A percentile compares a stretch with the other conserved stretches of the same genome.
These are phyloP conservation scores for Hybos culiciformis DNA, from an alignment of 2,888 invertebrate species.

Conservation along the genomic window DNA sequence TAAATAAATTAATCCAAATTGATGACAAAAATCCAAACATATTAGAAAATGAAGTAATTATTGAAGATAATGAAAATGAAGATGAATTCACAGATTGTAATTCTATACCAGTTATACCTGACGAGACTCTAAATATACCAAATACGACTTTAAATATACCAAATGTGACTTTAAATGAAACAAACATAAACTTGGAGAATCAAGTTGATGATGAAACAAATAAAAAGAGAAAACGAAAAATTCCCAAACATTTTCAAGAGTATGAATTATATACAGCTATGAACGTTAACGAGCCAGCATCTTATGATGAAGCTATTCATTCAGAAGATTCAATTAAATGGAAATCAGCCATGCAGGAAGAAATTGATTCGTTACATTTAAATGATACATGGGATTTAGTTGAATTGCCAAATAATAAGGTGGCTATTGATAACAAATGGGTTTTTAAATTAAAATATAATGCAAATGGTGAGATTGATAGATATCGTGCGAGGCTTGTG, in stretches of 20 bases:
- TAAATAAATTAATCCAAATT: too few relatives aligned
- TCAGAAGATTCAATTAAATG: slow-evolving; percentile 6
- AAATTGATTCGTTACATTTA: slow-evolving; percentile 11
- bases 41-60: slow-evolving; percentile 7
- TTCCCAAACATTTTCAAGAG: background rate
- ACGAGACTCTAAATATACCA: too few relatives aligned
- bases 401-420: too few relatives aligned
- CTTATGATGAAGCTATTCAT: slow-evolving; percentile 9
- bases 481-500: slow-evolving; percentile 14
- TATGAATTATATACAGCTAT: background rate
- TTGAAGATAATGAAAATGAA: slow-evolving; percentile 1
- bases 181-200: too few relatives aligned
- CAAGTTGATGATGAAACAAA: background rate
- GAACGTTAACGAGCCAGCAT: slow-evolving; percentile 8
- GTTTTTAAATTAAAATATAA: slow-evolving; percentile 18
- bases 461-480: slow-evolving; percentile 12
- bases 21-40: too few relatives aligned
- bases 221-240: background rate
- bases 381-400: slow-evolving; percentile 14
- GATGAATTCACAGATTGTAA: background rate
- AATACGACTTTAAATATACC: too few relatives aligned
- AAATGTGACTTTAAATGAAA: too few relatives aligned
- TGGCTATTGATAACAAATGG: slow-evolving; percentile 19
- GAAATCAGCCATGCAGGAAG: slow-evolving; percentile 13
- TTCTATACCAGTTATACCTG: background rate